Evolutionary conservation across 2,888 invertebrate genomes (phyloP), one percentile per base, ranked within the genome.

Genomic region (Drosophila nr. perissopoda): DNA sequence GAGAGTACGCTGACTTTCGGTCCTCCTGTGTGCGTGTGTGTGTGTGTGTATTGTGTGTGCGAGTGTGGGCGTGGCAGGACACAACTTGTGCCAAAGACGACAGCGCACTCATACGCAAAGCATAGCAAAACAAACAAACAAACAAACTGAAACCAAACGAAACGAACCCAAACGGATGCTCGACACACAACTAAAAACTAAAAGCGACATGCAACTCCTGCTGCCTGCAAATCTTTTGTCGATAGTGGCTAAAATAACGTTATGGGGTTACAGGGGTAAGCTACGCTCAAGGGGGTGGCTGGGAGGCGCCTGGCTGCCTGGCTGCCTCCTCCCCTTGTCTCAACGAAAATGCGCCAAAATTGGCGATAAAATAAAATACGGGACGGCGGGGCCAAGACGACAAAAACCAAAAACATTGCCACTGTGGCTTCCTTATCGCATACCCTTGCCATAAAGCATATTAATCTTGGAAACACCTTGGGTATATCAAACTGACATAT

Each of bases 361-460:
- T 86, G 90, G 85, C 88, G 89, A 87, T 87, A 87, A 87, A 89
- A 88, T 89, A 88, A 88, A 86, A 86, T 76, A 81, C 71, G 79
- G 79, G 77, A 81, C 79, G 76, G 54, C 70, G 52, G 62, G 71
- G 61, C 76, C 76, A 80, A 80, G 82, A 67, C 75, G 66, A 75
- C 70, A 65, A 67, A 21, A 46, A 76, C 80, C 72, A 76, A 68
- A 72, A 59, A 72, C 72, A 72, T 72, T 68, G 67, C 68, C 42
- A 57, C 52, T 62, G 75, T 52, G 62, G 78, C 78, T 64, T 61
- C 58, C 78, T 68, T 68, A 51, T 58, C 64, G 58, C 60, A 79
- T 71, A 71, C 80, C n/a, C 77, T 75, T 7, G 21, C 27, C 38
- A 49, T 2, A 36, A 46, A n/a, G 33, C 58, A 33, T 48, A 48